These are phyloP conservation scores for Temnothorax rugatulus DNA, from an alignment of 2,888 invertebrate species.

Conservation along the genomic window DNA sequence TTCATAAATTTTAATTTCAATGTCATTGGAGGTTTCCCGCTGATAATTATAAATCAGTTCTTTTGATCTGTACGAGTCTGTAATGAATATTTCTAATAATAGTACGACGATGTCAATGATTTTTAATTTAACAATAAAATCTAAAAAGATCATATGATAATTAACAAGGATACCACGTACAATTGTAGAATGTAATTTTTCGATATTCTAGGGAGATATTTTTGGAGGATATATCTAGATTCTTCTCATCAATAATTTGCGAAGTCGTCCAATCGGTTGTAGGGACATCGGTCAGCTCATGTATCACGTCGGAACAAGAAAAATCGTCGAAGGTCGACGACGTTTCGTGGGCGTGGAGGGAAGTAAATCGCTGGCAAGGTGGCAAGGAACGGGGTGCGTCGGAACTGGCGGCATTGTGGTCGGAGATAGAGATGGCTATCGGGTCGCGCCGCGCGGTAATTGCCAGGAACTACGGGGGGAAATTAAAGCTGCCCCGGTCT, in stretches of 20 bases:
- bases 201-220: neutral
- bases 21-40: neutral
- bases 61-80: neutral
- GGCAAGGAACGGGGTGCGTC: slow-evolving; percentile 58
- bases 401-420: slow-evolving; percentile 80
- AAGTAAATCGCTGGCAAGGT: slow-evolving; percentile 40
- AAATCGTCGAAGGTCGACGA: slow-evolving; percentile 38
- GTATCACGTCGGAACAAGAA: slow-evolving; percentile 45
- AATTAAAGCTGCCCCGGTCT: slow-evolving; percentile 85
- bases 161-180: neutral
- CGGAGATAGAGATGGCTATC: slow-evolving; percentile 84
- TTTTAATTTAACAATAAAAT: slow-evolving; percentile 5
- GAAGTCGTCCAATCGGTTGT: neutral
- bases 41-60: neutral
- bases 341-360: neutral
- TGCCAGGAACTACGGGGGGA: slow-evolving; percentile 85
- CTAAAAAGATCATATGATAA: neutral
- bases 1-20: neutral
- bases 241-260: slow-evolving; percentile 23
- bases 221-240: neutral
- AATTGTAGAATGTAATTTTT: slow-evolving; percentile 12
- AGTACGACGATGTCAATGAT: neutral
- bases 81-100: neutral
- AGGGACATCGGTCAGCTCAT: slow-evolving; percentile 22
- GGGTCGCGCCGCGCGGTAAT: slow-evolving; percentile 83